Base-by-base conservation (phyloP, 1,140 invertebrate species). In the Drosophila orena region DNA sequence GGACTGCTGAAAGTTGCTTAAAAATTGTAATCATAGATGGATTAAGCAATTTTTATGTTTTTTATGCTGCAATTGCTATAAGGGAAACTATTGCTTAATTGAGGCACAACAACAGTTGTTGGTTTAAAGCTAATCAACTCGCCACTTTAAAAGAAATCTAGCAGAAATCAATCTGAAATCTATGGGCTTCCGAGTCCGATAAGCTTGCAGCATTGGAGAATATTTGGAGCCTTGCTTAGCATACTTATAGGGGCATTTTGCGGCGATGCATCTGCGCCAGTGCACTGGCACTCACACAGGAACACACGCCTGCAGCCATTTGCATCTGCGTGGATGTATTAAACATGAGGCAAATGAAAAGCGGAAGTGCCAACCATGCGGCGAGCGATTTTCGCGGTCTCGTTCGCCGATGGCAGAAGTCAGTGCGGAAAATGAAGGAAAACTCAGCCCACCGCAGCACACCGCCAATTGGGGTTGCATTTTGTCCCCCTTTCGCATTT, bases 201-300 rank as follows among this genome's bases (percentile, higher is more conserved):
- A 10, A 14, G 20, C 47, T 34, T 27, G n/a, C 15, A 42, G 37
- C 10, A 43, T 7, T 40, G 40, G 40, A 34, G 24, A 8, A 56
- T 49, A 69, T 73, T 47, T 46, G 64, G 64, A 62, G 61, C 49
- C 77, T 60, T 83, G 77, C 70, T 88, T 88, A 89, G 79, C 83
- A 86, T 88, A 74, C 84, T 86, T 86, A 86, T 86, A 88, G 84
- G 79, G 37, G 70, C 76, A 83, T 81, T 86, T 86, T 75, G 65
- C n/a, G 53, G 55, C 43, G 40, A 58, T 68, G 69, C 72, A 60
- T 74, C 40, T 34, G 43, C 58, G 20, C 2, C 34, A 53, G 35
- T 10, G 2, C 34, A 53, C 24, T 10, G 38, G 49, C 64, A 47
- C 11, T 15, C 66, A 24, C 35, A 68, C 53, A 40, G 7, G 34